Base-by-base conservation (phyloP, 2,113 vertebrate species). In the Amia ocellicauda region DNA sequence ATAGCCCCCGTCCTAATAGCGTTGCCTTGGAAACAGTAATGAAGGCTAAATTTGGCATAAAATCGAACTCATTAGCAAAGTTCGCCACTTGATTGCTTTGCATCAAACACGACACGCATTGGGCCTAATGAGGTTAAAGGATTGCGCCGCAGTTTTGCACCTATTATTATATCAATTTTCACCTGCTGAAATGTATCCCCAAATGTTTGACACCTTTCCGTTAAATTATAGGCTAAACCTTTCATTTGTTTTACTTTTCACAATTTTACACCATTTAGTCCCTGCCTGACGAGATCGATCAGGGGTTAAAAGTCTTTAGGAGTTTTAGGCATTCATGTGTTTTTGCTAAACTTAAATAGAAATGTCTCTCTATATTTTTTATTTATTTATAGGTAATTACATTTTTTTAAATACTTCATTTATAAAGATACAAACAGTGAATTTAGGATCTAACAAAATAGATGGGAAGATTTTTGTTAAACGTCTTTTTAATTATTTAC, bases 1-100 rank as follows among this genome's bases (percentile, higher is more conserved):
- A 82, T 78, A 83, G 81, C 83, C 71, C 66, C 83, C 73, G 72
- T 78, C 83, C 82, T 81, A 88, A 86, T 80, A 83, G 82, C 85
- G 82, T 82, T 77, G 82, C 87, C 90, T 90, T 88, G 72, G 89
- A 90, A 80, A 91, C 86, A 86, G 91, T 89, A 91, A 91, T 90
- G 92, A 93, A 88, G 82, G 86, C 88, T 92, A 95, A 95, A 98
- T 94, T 93, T 93, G 91, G 94, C 94, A 96, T 95, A 97, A 97
- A 98, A 97, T 97, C 93, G 92, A 96, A 94, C 92, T 98, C 92
- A 97, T 96, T 97, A 97, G 91, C 79, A 83, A 86, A 92, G 92
- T 94, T 95, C 93, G 91, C 82, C 89, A 91, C 89, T 91, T 92
- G 94, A 95, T 94, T 92, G 91, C 91, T 93, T 91, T 89, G 93